These are phyloP conservation scores for Centroberyx gerrardi DNA, from an alignment of 2,797 vertebrate species.

Conservation along the genomic window DNA sequence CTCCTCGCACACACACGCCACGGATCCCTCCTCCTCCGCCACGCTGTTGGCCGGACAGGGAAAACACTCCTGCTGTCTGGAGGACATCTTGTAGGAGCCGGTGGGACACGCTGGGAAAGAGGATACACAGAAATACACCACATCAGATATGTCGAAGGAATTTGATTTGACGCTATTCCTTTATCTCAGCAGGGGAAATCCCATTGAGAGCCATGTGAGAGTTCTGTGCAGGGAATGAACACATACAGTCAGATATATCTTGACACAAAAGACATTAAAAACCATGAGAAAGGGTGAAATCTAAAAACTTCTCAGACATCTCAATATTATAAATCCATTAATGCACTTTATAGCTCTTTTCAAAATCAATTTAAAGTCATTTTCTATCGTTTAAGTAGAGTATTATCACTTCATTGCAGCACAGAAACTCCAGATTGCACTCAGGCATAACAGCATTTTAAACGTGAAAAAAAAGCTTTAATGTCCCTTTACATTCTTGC, in stretches of 20 bases:
- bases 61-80: constrained; percentile 92
- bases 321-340: neutral
- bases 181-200: constrained; percentile 3
- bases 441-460: constrained; percentile 16
- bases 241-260: neutral
- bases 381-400: neutral
- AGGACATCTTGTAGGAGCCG: constrained; percentile 94
- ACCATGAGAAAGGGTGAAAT: neutral
- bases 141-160: constrained; percentile 21
- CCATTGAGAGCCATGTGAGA: neutral
- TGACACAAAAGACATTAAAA: neutral
- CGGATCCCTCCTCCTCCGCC: constrained; percentile 92
- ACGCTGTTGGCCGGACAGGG: constrained; percentile 93
- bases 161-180: neutral
- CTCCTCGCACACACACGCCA: constrained; percentile 90
- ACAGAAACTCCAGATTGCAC: neutral
- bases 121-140: constrained; percentile 9
- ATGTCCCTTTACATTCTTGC: constrained; percentile 32
- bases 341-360: neutral
- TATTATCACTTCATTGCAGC: constrained; percentile 8
- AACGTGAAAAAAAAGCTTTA: constrained; percentile 12
- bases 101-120: constrained; percentile 89
- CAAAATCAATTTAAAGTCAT: constrained; percentile 27
- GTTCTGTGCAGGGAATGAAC: neutral
- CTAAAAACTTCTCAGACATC: neutral